Conservation (phyloP, 1,140 invertebrate genomes). For the Drosophila insularis region DNA sequence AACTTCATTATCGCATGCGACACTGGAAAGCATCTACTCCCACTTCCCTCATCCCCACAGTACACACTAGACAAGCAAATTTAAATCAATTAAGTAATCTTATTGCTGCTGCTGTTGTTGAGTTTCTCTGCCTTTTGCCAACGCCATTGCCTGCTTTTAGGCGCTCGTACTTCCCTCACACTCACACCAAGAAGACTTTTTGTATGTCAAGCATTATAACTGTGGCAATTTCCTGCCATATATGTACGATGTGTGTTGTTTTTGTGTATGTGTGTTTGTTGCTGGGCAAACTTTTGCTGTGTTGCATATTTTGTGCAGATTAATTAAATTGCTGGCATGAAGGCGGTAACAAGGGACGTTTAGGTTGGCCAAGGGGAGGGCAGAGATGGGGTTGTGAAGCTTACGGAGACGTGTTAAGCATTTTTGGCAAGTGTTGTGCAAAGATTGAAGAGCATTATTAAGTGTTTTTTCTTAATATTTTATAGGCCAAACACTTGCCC, state of each 20-base stretch:
- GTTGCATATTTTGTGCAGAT: conserved; percentile 78
- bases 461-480: conserved; percentile 55
- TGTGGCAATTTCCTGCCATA: conserved; percentile 52
- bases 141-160: conserved; percentile 65
- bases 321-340: conserved; percentile 75
- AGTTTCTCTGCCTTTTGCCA: conserved; percentile 47
- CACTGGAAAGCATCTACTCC: conserved; percentile 59
- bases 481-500: conserved; percentile 33
- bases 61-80: conserved; percentile 71
- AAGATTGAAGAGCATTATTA: conserved; percentile 59
- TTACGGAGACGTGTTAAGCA: conserved; percentile 22
- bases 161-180: conserved; percentile 16
- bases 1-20: conserved; percentile 75
- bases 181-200: conserved; percentile 14
- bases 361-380: neutral
- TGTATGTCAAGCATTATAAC: conserved; percentile 68
- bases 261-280: conserved; percentile 37
- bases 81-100: conserved; percentile 80
- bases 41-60: neutral
- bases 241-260: conserved; percentile 18
- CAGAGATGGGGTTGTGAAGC: neutral
- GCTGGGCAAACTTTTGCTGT: conserved; percentile 71
- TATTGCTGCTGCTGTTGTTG: conserved; percentile 59
- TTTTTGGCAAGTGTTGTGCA: conserved; percentile 37
- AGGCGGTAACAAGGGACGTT: conserved; percentile 39